A percentile compares a stretch with the other conserved stretches of the same genome.
Conservation (phyloP, 2,113 vertebrate genomes). For the Rhinichthys klamathensis region DNA sequence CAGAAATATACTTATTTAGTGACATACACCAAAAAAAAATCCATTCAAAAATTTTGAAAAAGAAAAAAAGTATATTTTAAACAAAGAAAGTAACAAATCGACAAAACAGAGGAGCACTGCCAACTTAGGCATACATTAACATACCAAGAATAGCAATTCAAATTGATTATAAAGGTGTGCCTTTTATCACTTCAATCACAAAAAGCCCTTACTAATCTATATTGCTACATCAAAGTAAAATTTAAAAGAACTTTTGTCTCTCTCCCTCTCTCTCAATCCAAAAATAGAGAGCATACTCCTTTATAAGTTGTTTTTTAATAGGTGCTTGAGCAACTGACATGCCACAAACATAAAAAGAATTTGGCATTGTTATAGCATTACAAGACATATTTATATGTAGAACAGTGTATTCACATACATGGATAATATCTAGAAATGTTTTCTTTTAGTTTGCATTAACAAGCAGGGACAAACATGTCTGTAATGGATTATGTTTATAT, state of each 20-base stretch:
- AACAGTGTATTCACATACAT: conserved; percentile 66
- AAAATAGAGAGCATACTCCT: conserved; percentile 52
- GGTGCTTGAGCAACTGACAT: conserved; percentile 73
- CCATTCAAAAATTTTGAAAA: not conserved
- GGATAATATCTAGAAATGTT: conserved; percentile 46
- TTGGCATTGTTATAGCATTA: conserved; percentile 70
- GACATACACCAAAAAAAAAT: not conserved
- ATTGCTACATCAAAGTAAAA: conserved; percentile 79
- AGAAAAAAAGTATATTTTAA: not conserved
- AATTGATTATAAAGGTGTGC: conserved; percentile 67
- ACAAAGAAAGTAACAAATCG: not conserved
- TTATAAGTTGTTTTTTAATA: conserved; percentile 67
- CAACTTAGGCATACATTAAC: conserved; percentile 17
- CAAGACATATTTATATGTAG: conserved; percentile 67
- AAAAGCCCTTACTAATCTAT: conserved; percentile 82
- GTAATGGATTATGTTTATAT: conserved; percentile 33
- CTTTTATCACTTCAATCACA: conserved; percentile 68
- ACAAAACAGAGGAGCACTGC: not conserved
- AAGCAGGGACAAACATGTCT: conserved; percentile 70
- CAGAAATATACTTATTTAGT: conserved; percentile 3
- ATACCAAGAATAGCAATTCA: conserved; percentile 55
- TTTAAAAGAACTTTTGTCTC: conserved; percentile 8
- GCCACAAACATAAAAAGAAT: conserved; percentile 67
- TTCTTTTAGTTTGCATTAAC: conserved; percentile 58
- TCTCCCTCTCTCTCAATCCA: not conserved